These are phyloP conservation scores for Hirundichthys speculiger DNA, from an alignment of 2,113 vertebrate species.

Conservation along the genomic window DNA sequence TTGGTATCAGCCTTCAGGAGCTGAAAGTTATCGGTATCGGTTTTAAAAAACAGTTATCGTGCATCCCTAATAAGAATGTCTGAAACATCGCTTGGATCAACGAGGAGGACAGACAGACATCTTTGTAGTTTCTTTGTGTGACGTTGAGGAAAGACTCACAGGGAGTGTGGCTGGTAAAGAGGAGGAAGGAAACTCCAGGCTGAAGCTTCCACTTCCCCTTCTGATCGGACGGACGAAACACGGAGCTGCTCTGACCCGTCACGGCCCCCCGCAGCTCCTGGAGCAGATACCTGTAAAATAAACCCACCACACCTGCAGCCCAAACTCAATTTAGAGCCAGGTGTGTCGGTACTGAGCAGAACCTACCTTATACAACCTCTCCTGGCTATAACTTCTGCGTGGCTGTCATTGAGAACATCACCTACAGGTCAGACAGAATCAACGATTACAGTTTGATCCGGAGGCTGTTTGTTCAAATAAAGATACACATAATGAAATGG, in stretches of 20 bases:
- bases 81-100: no score
- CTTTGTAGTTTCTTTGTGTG: no score
- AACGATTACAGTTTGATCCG: neutral
- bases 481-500: no score
- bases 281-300: slow-evolving; percentile 86
- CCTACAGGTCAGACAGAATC: slow-evolving; percentile 78
- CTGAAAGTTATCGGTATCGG: no score
- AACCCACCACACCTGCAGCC: neutral
- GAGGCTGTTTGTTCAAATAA: no score
- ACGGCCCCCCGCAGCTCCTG: slow-evolving; percentile 84
- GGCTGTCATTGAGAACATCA: slow-evolving; percentile 94
- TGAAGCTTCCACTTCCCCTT: slow-evolving; percentile 86
- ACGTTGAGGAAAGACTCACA: no score
- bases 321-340: neutral
- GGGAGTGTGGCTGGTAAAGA: slow-evolving; percentile 95
- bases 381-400: slow-evolving; percentile 93
- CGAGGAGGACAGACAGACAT: no score
- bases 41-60: no score
- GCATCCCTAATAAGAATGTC: no score
- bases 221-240: slow-evolving; percentile 81
- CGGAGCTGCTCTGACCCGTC: slow-evolving; percentile 64
- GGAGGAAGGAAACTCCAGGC: slow-evolving; percentile 83
- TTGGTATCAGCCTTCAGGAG: no score
- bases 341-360: neutral
- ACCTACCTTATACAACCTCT: slow-evolving; percentile 90